Percentiles rank a stretch among this genome's conserved stretches.
These are phyloP conservation scores for Pelochelys cantorii DNA, from an alignment of 2,797 vertebrate genomes.

Conservation along the genomic window DNA sequence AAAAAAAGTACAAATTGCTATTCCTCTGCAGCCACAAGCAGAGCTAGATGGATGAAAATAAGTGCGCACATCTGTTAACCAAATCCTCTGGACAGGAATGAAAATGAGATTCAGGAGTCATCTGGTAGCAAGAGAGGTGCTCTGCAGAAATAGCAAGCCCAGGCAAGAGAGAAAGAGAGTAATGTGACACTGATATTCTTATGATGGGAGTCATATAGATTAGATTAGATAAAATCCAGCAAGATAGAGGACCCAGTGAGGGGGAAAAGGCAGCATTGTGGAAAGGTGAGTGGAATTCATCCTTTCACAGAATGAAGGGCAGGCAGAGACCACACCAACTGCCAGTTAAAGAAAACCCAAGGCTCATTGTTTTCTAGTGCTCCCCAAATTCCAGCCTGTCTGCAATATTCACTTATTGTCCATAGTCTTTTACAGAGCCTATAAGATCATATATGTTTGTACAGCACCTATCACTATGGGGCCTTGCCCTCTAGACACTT, in stretches of 20 bases:
- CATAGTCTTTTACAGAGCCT: neutral
- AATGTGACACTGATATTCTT: neutral
- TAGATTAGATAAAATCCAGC: neutral
- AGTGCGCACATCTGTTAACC: conserved; percentile 27
- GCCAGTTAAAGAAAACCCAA: neutral
- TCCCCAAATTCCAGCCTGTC: neutral
- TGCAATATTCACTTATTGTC: neutral
- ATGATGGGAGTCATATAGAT: fast-evolving
- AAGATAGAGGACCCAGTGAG: neutral
- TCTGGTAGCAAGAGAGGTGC: conserved; percentile 3
- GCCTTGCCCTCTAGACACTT: neutral
- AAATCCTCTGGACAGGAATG: conserved; percentile 7
- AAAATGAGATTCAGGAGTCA: conserved; percentile 12
- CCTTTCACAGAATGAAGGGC: neutral
- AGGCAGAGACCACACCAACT: neutral
- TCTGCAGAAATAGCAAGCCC: neutral
- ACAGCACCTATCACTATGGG: neutral
- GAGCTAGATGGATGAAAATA: conserved; percentile 25
- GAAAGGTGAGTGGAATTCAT: neutral
- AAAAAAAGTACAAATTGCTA: neutral
- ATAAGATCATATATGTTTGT: neutral
- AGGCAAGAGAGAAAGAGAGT: neutral
- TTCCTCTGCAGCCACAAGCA: neutral
- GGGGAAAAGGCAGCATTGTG: fast-evolving
- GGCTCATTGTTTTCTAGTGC: neutral